phyloP scores from a whole-genome alignment of 2,888 invertebrate genomes.

The Agriopis marginaria region DNA sequence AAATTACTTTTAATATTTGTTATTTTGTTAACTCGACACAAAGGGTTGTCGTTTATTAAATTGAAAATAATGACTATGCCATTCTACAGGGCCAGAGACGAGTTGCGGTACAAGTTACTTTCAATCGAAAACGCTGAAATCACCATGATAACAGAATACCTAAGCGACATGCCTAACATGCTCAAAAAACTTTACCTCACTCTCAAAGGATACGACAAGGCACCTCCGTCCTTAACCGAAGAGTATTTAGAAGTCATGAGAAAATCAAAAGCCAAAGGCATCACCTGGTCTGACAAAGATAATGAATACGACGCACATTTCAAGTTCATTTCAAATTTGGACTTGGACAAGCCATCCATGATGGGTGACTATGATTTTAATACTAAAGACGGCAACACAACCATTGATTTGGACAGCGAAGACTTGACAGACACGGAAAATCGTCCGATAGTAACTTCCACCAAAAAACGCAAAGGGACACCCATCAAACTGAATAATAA shows the following conservation, averaged over 20 bases:
- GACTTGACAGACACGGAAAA: slow-evolving; percentile 72
- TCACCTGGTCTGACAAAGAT: slow-evolving; percentile 87
- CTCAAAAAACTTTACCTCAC: slow-evolving; percentile 86
- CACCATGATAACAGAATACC: slow-evolving; percentile 80
- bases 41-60: background rate
- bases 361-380: slow-evolving; percentile 52
- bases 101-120: slow-evolving; percentile 66
- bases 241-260: slow-evolving; percentile 87
- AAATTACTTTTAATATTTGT: no score
- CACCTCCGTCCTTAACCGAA: slow-evolving; percentile 83
- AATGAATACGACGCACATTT: slow-evolving; percentile 63
- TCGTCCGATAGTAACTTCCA: slow-evolving; percentile 53
- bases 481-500: slow-evolving; percentile 73
- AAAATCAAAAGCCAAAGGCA: slow-evolving; percentile 85
- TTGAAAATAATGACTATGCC: background rate
- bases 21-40: background rate
- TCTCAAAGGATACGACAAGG: slow-evolving; percentile 86
- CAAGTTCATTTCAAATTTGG: slow-evolving; percentile 69
- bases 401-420: slow-evolving; percentile 71
- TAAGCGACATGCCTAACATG: slow-evolving; percentile 82
- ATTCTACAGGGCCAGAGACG: slow-evolving; percentile 67
- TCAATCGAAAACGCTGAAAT: slow-evolving; percentile 81
- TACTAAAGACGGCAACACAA: slow-evolving; percentile 51
- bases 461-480: slow-evolving; percentile 75
- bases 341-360: slow-evolving; percentile 64